These are phyloP conservation scores for Myocastor coypus DNA, from an alignment of 2,113 vertebrate species.

Conservation along the genomic window DNA sequence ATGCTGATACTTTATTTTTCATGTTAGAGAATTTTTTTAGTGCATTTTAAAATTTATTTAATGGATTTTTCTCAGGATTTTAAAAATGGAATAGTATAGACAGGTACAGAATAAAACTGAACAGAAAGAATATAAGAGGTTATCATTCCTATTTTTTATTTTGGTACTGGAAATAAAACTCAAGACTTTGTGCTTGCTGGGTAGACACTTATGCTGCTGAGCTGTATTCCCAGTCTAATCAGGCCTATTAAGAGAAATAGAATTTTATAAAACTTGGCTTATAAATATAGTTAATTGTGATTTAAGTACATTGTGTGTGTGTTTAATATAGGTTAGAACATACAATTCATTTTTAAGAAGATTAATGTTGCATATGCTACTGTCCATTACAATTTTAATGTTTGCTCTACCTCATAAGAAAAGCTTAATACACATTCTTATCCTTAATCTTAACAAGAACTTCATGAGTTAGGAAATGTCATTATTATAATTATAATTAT, in stretches of 20 bases:
- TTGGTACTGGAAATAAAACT: no score
- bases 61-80: background rate
- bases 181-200: no score
- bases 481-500: background rate
- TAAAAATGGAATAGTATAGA: slow-evolving; percentile 21
- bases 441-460: background rate
- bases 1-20: background rate
- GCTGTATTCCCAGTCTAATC: no score
- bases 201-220: no score
- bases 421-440: background rate
- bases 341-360: background rate
- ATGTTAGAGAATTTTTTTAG: background rate
- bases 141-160: no score
- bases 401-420: background rate
- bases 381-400: background rate
- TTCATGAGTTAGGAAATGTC: background rate
- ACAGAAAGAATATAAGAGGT: background rate
- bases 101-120: background rate
- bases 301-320: slow-evolving; percentile 6
- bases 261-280: slow-evolving; percentile 23
- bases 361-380: background rate
- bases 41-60: background rate
- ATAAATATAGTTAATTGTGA: background rate
- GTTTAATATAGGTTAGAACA: background rate
- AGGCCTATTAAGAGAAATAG: background rate